Base-by-base conservation (phyloP, 2,888 invertebrate genomes). In the Pyrocoelia pectoralis region DNA sequence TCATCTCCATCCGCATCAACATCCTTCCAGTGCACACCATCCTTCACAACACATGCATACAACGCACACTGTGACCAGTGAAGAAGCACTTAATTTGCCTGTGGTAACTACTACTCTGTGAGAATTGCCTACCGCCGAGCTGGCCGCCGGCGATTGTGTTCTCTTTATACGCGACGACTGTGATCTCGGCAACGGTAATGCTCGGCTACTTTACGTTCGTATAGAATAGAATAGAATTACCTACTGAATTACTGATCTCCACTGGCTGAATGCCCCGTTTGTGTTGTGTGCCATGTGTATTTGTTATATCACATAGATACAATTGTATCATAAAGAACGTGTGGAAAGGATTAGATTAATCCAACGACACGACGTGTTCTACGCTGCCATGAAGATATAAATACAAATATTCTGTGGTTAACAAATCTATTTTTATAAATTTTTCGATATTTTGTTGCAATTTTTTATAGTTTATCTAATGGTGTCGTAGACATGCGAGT, bases 71-170 rank as follows among this genome's bases (percentile, higher is more conserved):
- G 76, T 76, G 71, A 79, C 76, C 67, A 78, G 77, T 72, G 81
- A 82, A 63, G 82, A 81, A 64, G 76, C 74, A 43, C 67, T 78
- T 74, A 79, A 75, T 71, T 79, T 78, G 76, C 79, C 79, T 54
- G 82, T 77, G 67, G 82, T 80, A 62, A 83, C 85, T 77, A 82
- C 85, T 80, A 82, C 83, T 70, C 83, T 83, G 78, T 84, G 82
- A 82, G 85, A 85, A 74, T 81, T 83, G 76, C 79, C 84, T 79
- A 80, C 80, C 81, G 81, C 79, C 83, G 83, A 83, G 84, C 83
- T 83, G 69, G 75, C 79, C 72, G 76, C 82, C 81, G 83, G 84
- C 73, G 81, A 80, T 75, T 81, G 81, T 79, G 79, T 82, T 72
- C 76, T 81, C 71, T 77, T 82, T 73, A 80, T 81, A 72, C 79